Percentiles rank a stretch among this genome's conserved stretches.
phyloP scores from a whole-genome alignment of 2,888 invertebrate genomes.

The Poecilus cupreus region DNA sequence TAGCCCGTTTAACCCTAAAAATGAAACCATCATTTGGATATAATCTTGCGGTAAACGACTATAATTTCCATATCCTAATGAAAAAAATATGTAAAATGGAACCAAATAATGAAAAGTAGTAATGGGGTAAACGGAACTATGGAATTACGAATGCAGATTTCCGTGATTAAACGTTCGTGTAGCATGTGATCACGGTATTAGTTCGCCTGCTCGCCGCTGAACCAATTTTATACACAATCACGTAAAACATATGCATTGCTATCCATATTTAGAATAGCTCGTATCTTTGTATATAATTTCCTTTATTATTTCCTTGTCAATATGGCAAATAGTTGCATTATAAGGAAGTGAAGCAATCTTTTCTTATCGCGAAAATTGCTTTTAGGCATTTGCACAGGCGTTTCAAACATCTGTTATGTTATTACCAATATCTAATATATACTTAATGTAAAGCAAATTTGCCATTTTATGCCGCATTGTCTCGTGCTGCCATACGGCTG shows the following conservation, averaged over 20 bases:
- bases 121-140: background rate
- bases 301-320: conserved; percentile 52
- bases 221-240: conserved; percentile 39
- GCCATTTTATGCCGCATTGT: background rate
- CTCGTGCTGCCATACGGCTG: background rate
- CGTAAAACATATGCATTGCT: conserved; percentile 41
- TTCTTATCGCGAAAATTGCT: conserved; percentile 48
- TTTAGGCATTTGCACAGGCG: conserved; percentile 41
- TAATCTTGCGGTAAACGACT: background rate
- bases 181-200: conserved; percentile 11
- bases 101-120: background rate
- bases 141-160: conserved; percentile 8
- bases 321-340: conserved; percentile 19
- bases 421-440: conserved; percentile 19
- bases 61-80: background rate
- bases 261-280: conserved; percentile 51
- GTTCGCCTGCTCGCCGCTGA: conserved; percentile 6
- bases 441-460: conserved; percentile 30
- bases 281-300: conserved; percentile 43
- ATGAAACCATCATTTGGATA: background rate
- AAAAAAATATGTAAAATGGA: background rate
- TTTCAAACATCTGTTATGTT: conserved; percentile 49
- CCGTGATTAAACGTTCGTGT: conserved; percentile 27
- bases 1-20: background rate
- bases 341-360: conserved; percentile 47